Conservation (phyloP, 2,888 invertebrate genomes). For the Brenthis hecate region DNA sequence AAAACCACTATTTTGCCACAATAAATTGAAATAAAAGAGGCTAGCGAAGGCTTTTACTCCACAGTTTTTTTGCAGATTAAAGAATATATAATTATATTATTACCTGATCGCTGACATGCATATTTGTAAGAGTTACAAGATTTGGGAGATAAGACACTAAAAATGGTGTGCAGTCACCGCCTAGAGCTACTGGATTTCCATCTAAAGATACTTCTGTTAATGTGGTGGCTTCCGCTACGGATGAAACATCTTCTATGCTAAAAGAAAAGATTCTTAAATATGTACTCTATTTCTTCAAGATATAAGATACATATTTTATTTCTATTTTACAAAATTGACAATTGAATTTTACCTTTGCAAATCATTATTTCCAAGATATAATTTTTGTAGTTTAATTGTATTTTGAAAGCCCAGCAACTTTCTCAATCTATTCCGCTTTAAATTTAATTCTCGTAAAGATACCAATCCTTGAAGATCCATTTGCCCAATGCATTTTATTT, state of each 20-base stretch:
- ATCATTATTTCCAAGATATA: slow-evolving; percentile 92
- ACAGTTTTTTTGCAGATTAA: no score
- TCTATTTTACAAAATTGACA: background rate
- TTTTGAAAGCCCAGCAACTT: slow-evolving; percentile 91
- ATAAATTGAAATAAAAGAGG: no score
- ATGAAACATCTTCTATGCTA: slow-evolving; percentile 93
- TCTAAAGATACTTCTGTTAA: slow-evolving; percentile 93
- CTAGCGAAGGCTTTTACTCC: no score
- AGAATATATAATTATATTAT: background rate
- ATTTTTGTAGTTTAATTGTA: slow-evolving; percentile 87
- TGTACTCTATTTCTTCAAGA: background rate
- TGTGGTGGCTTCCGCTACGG: slow-evolving; percentile 88
- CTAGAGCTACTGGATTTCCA: slow-evolving; percentile 90
- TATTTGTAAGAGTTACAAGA: slow-evolving; percentile 87
- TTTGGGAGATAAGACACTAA: slow-evolving; percentile 90
- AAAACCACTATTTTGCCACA: no score
- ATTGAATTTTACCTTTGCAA: slow-evolving; percentile 73
- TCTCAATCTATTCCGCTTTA: slow-evolving; percentile 92
- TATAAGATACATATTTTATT: no score
- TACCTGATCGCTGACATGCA: slow-evolving; percentile 90
- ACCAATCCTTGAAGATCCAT: slow-evolving; percentile 90
- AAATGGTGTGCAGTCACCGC: slow-evolving; percentile 91
- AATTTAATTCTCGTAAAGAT: slow-evolving; percentile 92
- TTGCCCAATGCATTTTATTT: slow-evolving; percentile 88
- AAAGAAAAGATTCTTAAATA: slow-evolving; percentile 2